Conservation (phyloP, 2,797 vertebrate genomes). For the Myotis planiceps region DNA sequence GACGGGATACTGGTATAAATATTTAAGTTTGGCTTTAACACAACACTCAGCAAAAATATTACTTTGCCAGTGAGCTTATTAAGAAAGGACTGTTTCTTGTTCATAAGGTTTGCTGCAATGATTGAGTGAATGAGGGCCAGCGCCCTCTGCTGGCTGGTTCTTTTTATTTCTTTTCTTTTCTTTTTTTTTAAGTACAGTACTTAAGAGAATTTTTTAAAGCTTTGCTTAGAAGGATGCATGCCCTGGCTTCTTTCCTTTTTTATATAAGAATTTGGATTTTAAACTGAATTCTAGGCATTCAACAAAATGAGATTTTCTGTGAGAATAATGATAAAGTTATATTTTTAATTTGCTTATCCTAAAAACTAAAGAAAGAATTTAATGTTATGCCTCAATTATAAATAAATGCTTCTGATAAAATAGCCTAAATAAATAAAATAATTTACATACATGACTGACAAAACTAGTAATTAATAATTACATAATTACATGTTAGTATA, state of each 20-base stretch:
- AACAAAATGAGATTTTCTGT: neutral
- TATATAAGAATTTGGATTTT: neutral
- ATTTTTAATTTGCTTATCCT: neutral
- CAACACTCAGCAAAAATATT: constrained; percentile 1
- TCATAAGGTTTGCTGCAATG: neutral
- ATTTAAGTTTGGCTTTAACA: neutral
- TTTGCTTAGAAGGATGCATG: neutral
- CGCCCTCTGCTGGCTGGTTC: constrained; percentile 68
- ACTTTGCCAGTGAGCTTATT: neutral
- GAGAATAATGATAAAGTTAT: neutral
- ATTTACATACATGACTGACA: neutral
- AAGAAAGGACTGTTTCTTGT: neutral
- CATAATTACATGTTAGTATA: neutral
- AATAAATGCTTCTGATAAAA: neutral
- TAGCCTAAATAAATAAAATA: neutral
- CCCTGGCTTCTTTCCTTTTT: neutral
- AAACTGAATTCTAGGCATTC: neutral
- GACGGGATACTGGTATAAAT: neutral
- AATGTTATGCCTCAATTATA: neutral
- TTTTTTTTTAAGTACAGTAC: neutral
- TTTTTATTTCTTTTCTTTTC: neutral
- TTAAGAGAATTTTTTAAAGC: neutral
- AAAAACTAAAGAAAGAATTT: constrained; percentile 11
- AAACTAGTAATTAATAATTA: neutral
- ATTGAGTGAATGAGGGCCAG: neutral